Evolutionary conservation across 2,113 vertebrate genomes (phyloP).

Genomic region (Chascanopsetta lugubris): DNA sequence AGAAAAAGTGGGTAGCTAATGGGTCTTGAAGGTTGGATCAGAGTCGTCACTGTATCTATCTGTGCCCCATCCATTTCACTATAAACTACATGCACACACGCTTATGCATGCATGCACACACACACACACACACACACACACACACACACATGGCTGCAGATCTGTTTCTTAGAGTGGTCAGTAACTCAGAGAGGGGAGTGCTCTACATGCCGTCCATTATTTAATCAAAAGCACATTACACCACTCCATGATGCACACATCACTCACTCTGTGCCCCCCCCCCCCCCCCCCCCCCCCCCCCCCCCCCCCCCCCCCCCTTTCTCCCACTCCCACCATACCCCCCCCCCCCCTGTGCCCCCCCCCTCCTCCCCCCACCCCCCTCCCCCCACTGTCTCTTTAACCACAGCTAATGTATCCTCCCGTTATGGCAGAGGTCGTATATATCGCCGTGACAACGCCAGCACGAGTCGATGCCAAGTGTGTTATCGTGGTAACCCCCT

Average conservation of each 20-base stretch:
- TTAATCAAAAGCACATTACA: constrained; percentile 55
- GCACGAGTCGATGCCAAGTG: constrained; percentile 15
- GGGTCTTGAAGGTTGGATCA: constrained; percentile 56
- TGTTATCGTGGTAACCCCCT: neutral
- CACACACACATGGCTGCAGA: constrained; percentile 44
- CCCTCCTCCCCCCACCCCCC: neutral
- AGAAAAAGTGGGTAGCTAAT: constrained; percentile 39
- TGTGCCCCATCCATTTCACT: constrained; percentile 43
- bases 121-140: constrained; percentile 8
- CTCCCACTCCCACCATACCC: neutral
- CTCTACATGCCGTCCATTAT: constrained; percentile 45
- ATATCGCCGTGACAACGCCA: neutral
- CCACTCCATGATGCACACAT: constrained; percentile 3
- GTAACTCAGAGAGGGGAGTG: constrained; percentile 18
- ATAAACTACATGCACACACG: constrained; percentile 37
- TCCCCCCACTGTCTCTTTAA: neutral
- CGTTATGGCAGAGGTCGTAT: neutral
- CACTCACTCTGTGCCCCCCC: neutral
- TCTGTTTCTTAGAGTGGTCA: constrained; percentile 28
- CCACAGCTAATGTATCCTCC: neutral
- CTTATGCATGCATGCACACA: constrained; percentile 44
- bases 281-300: neutral
- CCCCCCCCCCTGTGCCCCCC: neutral
- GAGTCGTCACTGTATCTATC: constrained; percentile 43
- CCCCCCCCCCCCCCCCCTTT: neutral